Base-by-base conservation (phyloP, 2,797 vertebrate species). In the Crenuchus spilurus region DNA sequence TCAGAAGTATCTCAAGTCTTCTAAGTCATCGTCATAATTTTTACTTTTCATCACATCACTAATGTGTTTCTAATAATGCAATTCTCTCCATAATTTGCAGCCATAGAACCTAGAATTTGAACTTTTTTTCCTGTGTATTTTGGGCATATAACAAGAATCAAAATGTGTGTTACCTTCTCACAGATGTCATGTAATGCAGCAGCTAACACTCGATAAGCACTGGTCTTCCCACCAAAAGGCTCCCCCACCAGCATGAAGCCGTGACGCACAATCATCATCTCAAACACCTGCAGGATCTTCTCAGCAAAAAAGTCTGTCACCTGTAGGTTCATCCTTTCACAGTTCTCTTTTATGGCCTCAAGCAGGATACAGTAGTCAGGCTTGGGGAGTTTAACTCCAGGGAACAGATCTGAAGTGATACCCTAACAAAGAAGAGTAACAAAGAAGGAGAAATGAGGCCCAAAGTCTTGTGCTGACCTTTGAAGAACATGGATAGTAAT, bases 211-310 rank as follows among this genome's bases (percentile, higher is more conserved):
- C 92, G 91, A 64, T 96, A 97, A 0, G 95, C 94, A 20, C 88
- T 87, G 2, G 95, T 96, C 86, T 97, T 97, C 16, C 95, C 96
- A 60, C 95, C 95, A 64, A 95, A 96, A 0, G 96, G 95, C 69
- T 97, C 95, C 11, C 96, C 96, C 63, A 98, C 96, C 68, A 97
- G 85, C 96, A 97, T 98, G 83, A 97, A 97, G 64, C 95, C 95
- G 1, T 97, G 96, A 14, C 94, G 92, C 30, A 97, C 95, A 30
- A 94, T 94, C 95, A 97, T 97, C 95, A 97, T 97, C 87, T 97
- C 95, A 51, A 86, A 96, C 78, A 97, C 92, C 85, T 97, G 95
- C 66, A 96, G 88, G 83, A 97, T 95, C 89, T 97, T 97, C 90
- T 94, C 93, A 0, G 89, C 79, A 80, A 96, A 97, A 80, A 92